phyloP scores from a whole-genome alignment of 1,140 invertebrate genomes.

The Lepidurus arcticus region DNA sequence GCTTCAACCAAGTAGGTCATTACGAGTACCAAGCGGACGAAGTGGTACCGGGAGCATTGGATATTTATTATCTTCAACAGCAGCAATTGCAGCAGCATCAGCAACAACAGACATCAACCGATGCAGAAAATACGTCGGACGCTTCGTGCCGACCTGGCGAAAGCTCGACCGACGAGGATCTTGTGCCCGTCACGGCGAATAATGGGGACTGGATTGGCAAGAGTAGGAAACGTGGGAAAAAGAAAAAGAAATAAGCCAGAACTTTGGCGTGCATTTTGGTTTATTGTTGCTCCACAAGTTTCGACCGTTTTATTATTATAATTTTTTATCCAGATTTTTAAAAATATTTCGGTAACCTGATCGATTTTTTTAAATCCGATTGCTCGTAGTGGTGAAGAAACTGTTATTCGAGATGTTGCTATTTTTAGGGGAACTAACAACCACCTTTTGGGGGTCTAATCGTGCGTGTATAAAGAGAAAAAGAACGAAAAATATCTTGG shows the following conservation, averaged over 20 bases:
- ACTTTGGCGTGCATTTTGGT: neutral
- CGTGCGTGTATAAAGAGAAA: neutral
- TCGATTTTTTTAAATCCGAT: neutral
- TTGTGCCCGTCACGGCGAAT: slow-evolving; percentile 21
- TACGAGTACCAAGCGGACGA: slow-evolving; percentile 6
- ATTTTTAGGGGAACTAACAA: neutral
- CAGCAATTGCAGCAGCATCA: slow-evolving; percentile 23
- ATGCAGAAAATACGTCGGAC: slow-evolving; percentile 29
- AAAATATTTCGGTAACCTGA: neutral
- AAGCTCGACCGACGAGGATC: slow-evolving; percentile 33
- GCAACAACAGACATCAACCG: slow-evolving; percentile 6
- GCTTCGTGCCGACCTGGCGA: slow-evolving; percentile 30
- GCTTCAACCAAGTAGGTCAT: neutral
- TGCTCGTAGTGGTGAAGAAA: neutral
- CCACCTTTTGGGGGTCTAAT: neutral
- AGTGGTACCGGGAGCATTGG: neutral
- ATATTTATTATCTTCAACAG: slow-evolving; percentile 24
- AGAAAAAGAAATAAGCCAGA: slow-evolving; percentile 26
- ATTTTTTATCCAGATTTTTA: neutral
- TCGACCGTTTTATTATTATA: neutral
- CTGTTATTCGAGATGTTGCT: neutral
- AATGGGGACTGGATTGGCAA: slow-evolving; percentile 20
- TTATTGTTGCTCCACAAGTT: neutral
- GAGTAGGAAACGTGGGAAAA: slow-evolving; percentile 31
- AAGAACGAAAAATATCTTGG: neutral